Evolutionary conservation across 2,797 vertebrate species (phyloP).

Genomic region (Esox lucius): DNA sequence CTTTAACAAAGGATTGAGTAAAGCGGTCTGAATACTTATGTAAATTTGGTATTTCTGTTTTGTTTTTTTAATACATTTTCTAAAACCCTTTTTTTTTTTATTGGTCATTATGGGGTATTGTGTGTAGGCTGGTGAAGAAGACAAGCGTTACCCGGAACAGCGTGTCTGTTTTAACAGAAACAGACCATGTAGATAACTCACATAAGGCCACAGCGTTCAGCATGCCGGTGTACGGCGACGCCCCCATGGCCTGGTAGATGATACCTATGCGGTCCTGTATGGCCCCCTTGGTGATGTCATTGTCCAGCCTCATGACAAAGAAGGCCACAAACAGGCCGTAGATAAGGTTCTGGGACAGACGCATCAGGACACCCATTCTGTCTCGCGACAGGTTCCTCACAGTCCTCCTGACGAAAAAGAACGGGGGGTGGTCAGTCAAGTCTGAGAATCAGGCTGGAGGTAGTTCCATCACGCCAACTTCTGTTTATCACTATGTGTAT

Average conservation of each 20-base stretch:
- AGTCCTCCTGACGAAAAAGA: conserved; percentile 75
- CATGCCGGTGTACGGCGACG: conserved; percentile 90
- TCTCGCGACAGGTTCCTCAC: conserved; percentile 85
- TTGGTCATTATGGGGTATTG: too few species aligned
- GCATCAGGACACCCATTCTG: conserved; percentile 87
- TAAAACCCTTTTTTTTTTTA: too few species aligned
- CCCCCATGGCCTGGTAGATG: conserved; percentile 88
- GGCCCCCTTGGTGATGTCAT: conserved; percentile 81
- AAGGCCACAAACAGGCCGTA: conserved; percentile 87
- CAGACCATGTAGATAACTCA: conserved; percentile 71
- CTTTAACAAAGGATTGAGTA: too few species aligned
- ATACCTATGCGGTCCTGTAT: conserved; percentile 91
- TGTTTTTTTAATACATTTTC: too few species aligned
- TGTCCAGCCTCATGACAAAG: conserved; percentile 82
- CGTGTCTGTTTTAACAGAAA: neutral
- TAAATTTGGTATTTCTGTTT: too few species aligned
- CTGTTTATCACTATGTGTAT: neutral
- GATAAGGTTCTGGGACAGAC: conserved; percentile 91
- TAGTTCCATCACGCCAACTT: neutral
- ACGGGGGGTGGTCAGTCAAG: neutral
- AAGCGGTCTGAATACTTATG: too few species aligned
- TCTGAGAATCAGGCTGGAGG: neutral
- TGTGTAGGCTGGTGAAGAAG: too few species aligned
- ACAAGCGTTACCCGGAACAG: neutral
- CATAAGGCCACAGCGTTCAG: conserved; percentile 92